Evolutionary conservation across 2,113 vertebrate genomes (phyloP), one percentile per base, ranked within the genome.

Genomic region (Tinamus guttatus): DNA sequence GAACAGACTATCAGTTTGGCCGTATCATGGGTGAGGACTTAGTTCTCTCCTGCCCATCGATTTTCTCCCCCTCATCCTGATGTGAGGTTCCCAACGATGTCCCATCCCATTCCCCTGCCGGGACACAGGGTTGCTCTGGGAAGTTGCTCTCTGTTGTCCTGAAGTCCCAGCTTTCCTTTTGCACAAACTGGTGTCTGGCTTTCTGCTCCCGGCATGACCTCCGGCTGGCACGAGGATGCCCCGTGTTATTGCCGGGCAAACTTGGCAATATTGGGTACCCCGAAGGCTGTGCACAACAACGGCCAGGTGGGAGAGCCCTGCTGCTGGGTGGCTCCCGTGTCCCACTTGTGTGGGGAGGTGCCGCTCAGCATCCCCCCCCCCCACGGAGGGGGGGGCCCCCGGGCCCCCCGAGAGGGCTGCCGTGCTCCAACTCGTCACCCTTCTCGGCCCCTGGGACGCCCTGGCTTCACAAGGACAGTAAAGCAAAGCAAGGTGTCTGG

Each of bases 401-500:
- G 74, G 59, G 60, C 28, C 41, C 45, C 40, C 22, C 22, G 24
- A 24, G 45, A 10, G 28, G 54, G 27, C 2, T 4, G 47, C 78
- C 32, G 59, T 68, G 64, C 68, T 24, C 38, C 47, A 4, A 12
- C 69, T 30, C n/a, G 58, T 82, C 81, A 73, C 22, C 16, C n/a
- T 32, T 54, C 2, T 2, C 7, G 36, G 60, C 17, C 51, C 45
- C 34, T 0, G 0, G 74, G 81, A 60, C 52, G 71, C 45, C 68
- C 77, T 52, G 49, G 83, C 63, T 93, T 59, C 63, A 13, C 36
- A 49, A 94, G 86, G 74, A 89, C 40, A 67, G 70, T 86, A 91
- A 79, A 92, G 67, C 52, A 71, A 81, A 87, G 76, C 71, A 91
- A 88, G 80, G 76, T 82, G 65, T 78, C 73, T 87, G 83, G 47